Evolutionary conservation across 2,888 invertebrate species (phyloP).

Genomic region (Cordilura impudica): DNA sequence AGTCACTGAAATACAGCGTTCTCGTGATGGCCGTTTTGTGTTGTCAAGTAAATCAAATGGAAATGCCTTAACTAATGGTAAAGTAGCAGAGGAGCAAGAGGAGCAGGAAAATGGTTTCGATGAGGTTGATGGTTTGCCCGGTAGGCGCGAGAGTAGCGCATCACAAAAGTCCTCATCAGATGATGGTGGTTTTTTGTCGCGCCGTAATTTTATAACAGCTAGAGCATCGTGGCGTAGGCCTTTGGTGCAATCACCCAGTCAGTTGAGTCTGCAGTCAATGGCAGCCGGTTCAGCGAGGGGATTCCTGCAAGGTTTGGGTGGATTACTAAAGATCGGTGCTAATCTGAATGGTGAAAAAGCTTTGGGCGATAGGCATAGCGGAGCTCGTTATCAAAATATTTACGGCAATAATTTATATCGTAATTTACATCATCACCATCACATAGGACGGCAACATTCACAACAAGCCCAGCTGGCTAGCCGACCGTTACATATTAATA

Average conservation of each 20-base stretch:
- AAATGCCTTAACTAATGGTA: constrained; percentile 71
- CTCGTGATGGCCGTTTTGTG: constrained; percentile 87
- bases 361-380: constrained; percentile 47
- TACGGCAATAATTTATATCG: constrained; percentile 70
- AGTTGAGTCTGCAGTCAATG: constrained; percentile 82
- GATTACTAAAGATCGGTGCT: constrained; percentile 72
- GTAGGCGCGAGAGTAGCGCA: constrained; percentile 80
- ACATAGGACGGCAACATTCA: neutral
- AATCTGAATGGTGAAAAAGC: constrained; percentile 55
- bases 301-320: constrained; percentile 78
- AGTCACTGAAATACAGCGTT: constrained; percentile 84
- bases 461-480: constrained; percentile 70
- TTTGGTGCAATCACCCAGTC: constrained; percentile 83
- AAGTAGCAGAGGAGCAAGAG: constrained; percentile 25
- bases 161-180: constrained; percentile 84
- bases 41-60: constrained; percentile 75
- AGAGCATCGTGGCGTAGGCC: constrained; percentile 83
- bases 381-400: constrained; percentile 75
- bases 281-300: constrained; percentile 81
- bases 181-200: constrained; percentile 90
- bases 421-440: constrained; percentile 65
- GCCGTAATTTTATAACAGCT: constrained; percentile 79
- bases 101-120: constrained; percentile 62
- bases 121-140: constrained; percentile 67
- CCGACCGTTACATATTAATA: constrained; percentile 78